Evolutionary conservation across 2,113 vertebrate species (phyloP).

Genomic region (Tupaia tana): DNA sequence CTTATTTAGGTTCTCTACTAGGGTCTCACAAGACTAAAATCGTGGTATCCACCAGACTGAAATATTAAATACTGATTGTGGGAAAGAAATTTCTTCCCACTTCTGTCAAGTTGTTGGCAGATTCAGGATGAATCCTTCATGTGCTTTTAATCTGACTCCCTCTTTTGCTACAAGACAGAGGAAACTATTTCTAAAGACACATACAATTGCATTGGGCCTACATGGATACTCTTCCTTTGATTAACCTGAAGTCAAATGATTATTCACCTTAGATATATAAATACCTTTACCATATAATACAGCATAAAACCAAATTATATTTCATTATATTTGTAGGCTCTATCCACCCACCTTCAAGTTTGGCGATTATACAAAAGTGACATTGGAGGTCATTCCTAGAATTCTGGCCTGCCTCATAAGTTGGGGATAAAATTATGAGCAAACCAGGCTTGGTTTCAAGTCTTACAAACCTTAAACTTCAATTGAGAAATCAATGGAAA

Average conservation of each 20-base stretch:
- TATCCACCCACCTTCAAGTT: rapidly evolving
- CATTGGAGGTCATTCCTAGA: not conserved
- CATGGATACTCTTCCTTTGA: not conserved
- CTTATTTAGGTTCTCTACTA: not conserved
- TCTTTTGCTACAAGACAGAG: not conserved
- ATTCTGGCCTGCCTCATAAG: not conserved
- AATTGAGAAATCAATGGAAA: not conserved
- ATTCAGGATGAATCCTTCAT: not conserved
- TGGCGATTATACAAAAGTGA: not conserved
- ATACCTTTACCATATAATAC: not conserved
- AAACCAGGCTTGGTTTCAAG: not conserved
- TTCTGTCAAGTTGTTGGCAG: not conserved
- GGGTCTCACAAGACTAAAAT: not conserved
- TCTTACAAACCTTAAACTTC: not conserved
- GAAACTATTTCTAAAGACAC: not conserved
- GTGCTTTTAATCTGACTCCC: not conserved
- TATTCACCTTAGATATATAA: not conserved
- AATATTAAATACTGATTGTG: not conserved
- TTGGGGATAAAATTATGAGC: not conserved
- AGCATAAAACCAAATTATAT: not conserved
- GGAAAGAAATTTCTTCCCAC: not conserved
- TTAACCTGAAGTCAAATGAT: not conserved
- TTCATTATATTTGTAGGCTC: not conserved
- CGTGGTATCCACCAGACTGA: not conserved
- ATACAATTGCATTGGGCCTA: not conserved